Evolutionary conservation across 2,797 vertebrate genomes (phyloP), one percentile per base, ranked within the genome.

Genomic region (Lates japonicus): DNA sequence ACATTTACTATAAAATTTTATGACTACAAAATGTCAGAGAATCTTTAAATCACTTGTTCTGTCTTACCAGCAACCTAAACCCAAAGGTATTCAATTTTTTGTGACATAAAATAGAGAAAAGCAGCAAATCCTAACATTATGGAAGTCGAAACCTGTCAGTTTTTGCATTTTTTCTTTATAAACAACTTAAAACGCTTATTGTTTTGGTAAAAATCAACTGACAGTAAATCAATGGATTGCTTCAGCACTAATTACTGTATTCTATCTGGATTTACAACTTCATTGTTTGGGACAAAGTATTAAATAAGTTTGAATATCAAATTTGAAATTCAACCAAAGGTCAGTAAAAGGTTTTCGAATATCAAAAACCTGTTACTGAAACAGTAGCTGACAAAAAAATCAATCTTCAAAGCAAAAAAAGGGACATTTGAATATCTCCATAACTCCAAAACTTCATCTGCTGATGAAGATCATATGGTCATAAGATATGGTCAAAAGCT

Each of bases 401-500:
- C 17, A 7, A 19, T 37, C 2, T 49, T 20, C 9, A 20, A 19
- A n/a, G 7, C 19, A 35, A 54, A 61, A 57, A 55, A 37, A 10
- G 6, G 10, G 16, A 65, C 44, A 66, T 11, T 41, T 71, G 7
- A 60, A 55, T 8, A 6, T 51, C 9, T 64, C 31, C 57, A 49
- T n/a, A 63, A 59, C 29, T 37, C 16, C 3, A 13, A 1, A n/a
- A 29, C n/a, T 16, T 46, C 8, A 33, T 35, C 14, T 22, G 17
- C 31, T 22, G 7, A 35, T 60, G 1, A 55, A 57, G 14, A 62
- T 20, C 48, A 49, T 49, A 55, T 54, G 11, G 57, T 25, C 48
- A 49, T 49, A 9, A 7, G 8, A n/a, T n/a, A 7, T 25, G 16
- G 44, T 61, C 46, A 78, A 69, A 61, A 68, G 39, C 52, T 61